Conservation (phyloP, 2,797 vertebrate species). For the Fundulus diaphanus region DNA sequence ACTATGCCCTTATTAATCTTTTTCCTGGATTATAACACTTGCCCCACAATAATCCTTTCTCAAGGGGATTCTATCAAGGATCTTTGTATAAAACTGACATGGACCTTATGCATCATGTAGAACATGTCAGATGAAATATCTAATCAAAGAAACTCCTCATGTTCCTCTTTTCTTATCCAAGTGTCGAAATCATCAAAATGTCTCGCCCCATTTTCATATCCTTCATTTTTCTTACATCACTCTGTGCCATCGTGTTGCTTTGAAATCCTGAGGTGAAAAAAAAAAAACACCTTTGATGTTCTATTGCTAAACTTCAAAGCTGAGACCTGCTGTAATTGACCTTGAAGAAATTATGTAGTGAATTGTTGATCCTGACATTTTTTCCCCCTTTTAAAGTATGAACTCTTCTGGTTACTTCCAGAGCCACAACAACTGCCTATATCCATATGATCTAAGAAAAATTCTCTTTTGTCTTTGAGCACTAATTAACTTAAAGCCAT, state of each 20-base stretch:
- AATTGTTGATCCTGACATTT: slow-evolving; percentile 64
- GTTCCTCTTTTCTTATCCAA: slow-evolving; percentile 10
- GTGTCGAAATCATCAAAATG: slow-evolving; percentile 42
- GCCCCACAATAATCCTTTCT: slow-evolving; percentile 7
- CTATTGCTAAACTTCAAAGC: slow-evolving; percentile 75
- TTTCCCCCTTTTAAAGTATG: slow-evolving; percentile 48
- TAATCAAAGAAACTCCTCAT: slow-evolving; percentile 43
- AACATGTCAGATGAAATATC: slow-evolving; percentile 15
- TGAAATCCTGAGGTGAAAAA: slow-evolving; percentile 66
- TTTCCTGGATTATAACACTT: background rate
- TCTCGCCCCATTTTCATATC: slow-evolving; percentile 57
- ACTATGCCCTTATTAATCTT: background rate
- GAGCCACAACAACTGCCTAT: background rate
- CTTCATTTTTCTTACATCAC: slow-evolving; percentile 56
- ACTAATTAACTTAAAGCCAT: background rate
- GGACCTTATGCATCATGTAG: slow-evolving; percentile 29
- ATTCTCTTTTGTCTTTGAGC: background rate
- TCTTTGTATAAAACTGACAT: slow-evolving; percentile 14
- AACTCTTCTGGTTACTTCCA: slow-evolving; percentile 33
- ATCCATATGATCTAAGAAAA: slow-evolving; percentile 29
- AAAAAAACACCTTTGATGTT: slow-evolving; percentile 75
- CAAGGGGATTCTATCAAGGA: slow-evolving; percentile 11
- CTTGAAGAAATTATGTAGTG: slow-evolving; percentile 73
- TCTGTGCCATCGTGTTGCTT: slow-evolving; percentile 58
- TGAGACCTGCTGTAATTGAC: slow-evolving; percentile 67